phyloP scores from a whole-genome alignment of 2,113 vertebrate species.

The Cryptomyrus ogoouensis region DNA sequence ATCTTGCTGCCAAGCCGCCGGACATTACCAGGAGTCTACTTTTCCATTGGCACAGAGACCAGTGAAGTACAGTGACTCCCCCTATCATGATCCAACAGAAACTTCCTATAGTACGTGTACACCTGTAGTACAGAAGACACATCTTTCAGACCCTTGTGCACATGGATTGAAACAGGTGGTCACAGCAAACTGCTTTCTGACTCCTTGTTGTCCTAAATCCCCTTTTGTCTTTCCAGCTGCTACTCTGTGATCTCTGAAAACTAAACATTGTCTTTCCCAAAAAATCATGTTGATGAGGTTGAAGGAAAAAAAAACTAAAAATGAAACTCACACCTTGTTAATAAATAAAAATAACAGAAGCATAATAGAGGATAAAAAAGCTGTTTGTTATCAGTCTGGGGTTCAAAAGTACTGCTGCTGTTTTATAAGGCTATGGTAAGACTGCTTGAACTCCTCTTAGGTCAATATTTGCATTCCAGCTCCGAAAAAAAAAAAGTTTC shows the following conservation, averaged over 20 bases:
- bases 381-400: background rate
- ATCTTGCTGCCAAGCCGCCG: background rate
- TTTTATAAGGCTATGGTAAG: background rate
- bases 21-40: background rate
- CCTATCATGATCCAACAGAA: background rate
- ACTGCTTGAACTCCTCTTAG: background rate
- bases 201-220: background rate
- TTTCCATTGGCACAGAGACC: background rate
- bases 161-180: background rate
- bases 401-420: background rate
- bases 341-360: background rate
- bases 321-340: background rate
- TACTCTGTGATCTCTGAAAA: background rate
- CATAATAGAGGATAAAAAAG: background rate
- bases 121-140: background rate
- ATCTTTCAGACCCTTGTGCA: background rate
- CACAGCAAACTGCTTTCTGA: background rate
- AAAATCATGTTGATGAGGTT: too few species aligned
- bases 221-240: background rate
- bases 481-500: background rate
- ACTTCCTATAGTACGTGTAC: background rate
- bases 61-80: background rate
- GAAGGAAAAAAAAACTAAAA: background rate
- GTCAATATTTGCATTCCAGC: conserved; percentile 23
- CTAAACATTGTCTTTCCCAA: background rate